phyloP scores from a whole-genome alignment of 1,140 invertebrate genomes.

The Leptinotarsa lineolata region DNA sequence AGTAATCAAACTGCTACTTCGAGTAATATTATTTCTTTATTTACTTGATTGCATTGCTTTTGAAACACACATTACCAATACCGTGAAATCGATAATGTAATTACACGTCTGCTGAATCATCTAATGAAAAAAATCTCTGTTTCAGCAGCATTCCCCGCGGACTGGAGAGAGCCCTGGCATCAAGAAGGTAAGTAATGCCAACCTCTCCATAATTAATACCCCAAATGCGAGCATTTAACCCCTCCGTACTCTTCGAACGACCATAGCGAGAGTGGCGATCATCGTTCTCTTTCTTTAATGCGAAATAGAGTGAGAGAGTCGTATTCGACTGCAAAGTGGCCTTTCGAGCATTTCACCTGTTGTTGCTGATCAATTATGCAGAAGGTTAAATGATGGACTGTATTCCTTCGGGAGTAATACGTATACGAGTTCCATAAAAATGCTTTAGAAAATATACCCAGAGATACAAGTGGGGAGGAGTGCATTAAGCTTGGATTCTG shows the following conservation, averaged over 20 bases:
- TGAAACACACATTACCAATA: too few species aligned
- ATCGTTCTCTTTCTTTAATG: slow-evolving; percentile 3
- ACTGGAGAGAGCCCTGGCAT: slow-evolving; percentile 56
- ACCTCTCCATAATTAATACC: slow-evolving; percentile 49
- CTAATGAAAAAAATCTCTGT: slow-evolving; percentile 3
- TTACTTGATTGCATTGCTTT: too few species aligned
- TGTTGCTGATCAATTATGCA: slow-evolving; percentile 46
- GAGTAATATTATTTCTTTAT: too few species aligned
- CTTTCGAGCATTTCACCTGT: slow-evolving; percentile 36
- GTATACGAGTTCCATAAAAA: slow-evolving; percentile 13
- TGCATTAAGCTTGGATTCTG: not conserved
- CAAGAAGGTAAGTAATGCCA: slow-evolving; percentile 55
- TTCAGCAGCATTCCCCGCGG: slow-evolving; percentile 51
- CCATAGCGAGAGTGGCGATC: slow-evolving; percentile 2
- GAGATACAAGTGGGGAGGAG: not conserved
- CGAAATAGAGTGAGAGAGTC: not conserved
- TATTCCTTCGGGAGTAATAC: slow-evolving; percentile 35
- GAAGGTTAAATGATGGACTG: slow-evolving; percentile 44
- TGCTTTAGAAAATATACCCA: not conserved
- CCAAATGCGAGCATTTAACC: slow-evolving; percentile 53
- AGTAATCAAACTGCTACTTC: too few species aligned
- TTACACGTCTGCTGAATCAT: not conserved
- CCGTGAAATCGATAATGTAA: not conserved
- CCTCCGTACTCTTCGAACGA: slow-evolving; percentile 11
- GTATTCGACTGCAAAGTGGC: slow-evolving; percentile 16